Evolutionary conservation across 2,113 vertebrate genomes (phyloP).

Genomic region (Campylorhamphus procurvoides): DNA sequence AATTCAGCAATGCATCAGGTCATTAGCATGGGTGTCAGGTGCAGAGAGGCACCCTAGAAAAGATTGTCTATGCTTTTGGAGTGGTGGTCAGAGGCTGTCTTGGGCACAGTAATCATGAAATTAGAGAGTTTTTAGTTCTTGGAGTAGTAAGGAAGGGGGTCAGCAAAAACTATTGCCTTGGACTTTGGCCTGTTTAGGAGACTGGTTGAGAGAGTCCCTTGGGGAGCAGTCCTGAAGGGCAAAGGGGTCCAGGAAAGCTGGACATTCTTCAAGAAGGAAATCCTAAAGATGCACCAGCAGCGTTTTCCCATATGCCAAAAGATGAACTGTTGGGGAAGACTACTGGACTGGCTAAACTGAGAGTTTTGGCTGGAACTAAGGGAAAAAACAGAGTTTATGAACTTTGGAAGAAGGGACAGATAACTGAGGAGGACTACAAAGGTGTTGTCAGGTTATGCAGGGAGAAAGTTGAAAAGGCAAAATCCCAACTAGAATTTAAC

Average conservation of each 20-base stretch:
- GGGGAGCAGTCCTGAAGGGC: not conserved
- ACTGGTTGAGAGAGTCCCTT: not conserved
- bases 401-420: not conserved
- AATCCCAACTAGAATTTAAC: not conserved
- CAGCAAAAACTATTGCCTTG: not conserved
- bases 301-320: not conserved
- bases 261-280: not conserved
- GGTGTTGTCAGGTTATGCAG: not conserved
- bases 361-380: not conserved
- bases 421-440: not conserved
- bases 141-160: not conserved
- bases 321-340: not conserved
- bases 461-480: not conserved
- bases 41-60: not conserved
- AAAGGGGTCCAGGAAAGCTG: not conserved
- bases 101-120: not conserved
- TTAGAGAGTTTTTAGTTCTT: not conserved
- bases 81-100: not conserved
- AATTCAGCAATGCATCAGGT: no score
- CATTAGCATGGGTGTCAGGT: rapidly evolving
- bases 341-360: not conserved
- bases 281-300: not conserved
- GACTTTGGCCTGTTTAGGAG: not conserved
- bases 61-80: not conserved
- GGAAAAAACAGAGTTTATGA: not conserved